phyloP scores from a whole-genome alignment of 2,888 invertebrate species.

The Empis livida region DNA sequence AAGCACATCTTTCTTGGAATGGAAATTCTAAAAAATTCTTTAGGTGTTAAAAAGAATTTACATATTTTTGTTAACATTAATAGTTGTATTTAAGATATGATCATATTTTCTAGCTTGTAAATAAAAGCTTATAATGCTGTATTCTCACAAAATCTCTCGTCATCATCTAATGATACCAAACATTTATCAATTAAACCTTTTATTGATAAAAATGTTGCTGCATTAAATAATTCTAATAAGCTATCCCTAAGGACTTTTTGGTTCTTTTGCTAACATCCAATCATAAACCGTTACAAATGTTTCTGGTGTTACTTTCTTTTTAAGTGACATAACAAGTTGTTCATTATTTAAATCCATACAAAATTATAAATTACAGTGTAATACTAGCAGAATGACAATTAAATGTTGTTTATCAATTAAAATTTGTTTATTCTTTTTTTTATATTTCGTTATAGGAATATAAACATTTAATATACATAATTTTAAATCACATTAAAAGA shows the following conservation, averaged over 20 bases:
- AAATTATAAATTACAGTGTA: constrained; percentile 30
- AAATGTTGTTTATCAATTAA: constrained; percentile 14
- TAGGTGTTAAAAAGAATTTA: constrained; percentile 61
- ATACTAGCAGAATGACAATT: constrained; percentile 28
- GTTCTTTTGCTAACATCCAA: constrained; percentile 67
- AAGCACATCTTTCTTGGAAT: constrained; percentile 49
- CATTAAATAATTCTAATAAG: constrained; percentile 56
- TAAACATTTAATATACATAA: no score
- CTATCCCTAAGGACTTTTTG: constrained; percentile 53
- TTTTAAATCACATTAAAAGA: no score
- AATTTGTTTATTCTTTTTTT: constrained; percentile 15
- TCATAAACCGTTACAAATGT: constrained; percentile 63
- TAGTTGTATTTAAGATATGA: constrained; percentile 21
- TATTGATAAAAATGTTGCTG: constrained; percentile 55
- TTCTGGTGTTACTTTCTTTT: constrained; percentile 35
- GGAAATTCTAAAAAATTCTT: constrained; percentile 56
- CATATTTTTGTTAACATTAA: constrained; percentile 49
- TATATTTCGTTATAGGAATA: constrained; percentile 12
- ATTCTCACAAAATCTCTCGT: constrained; percentile 56
- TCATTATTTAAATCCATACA: constrained; percentile 25
- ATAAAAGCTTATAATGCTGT: constrained; percentile 57
- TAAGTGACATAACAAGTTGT: constrained; percentile 2
- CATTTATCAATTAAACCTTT: constrained; percentile 65
- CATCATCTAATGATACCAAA: constrained; percentile 60
- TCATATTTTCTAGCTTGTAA: constrained; percentile 43